A percentile compares a stretch with the other conserved stretches of the same genome.
Conservation (phyloP, 2,888 invertebrate genomes). For the Xanthorhoe designata region DNA sequence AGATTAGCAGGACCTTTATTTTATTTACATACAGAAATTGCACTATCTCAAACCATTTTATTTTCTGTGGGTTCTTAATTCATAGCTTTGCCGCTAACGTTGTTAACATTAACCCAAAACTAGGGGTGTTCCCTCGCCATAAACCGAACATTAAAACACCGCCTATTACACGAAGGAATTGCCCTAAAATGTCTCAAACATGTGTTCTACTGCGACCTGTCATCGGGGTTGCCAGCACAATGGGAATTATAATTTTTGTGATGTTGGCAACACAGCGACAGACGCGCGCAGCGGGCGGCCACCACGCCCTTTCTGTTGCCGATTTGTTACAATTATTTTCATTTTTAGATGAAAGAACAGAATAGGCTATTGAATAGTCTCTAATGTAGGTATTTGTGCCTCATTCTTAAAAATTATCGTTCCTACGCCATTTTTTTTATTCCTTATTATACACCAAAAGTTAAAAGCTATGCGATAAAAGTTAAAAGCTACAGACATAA, state of each 20-base stretch:
- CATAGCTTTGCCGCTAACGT: constrained; percentile 19
- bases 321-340: constrained; percentile 79
- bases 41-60: constrained; percentile 1
- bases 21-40: neutral
- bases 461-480: too few species aligned
- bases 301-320: constrained; percentile 80
- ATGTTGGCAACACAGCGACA: constrained; percentile 82
- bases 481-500: too few species aligned
- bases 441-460: too few species aligned
- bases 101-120: constrained; percentile 57
- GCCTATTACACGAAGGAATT: constrained; percentile 81
- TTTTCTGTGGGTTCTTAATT: constrained; percentile 7
- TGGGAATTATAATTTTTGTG: constrained; percentile 79
- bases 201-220: constrained; percentile 84
- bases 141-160: constrained; percentile 83
- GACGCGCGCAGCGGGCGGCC: constrained; percentile 79
- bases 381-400: too few species aligned
- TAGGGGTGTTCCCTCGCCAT: constrained; percentile 67
- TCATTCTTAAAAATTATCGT: too few species aligned
- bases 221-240: constrained; percentile 82
- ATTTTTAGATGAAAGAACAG: constrained; percentile 63
- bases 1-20: neutral
- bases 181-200: constrained; percentile 83
- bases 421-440: too few species aligned
- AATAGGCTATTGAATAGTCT: constrained; percentile 15